Base-by-base conservation (phyloP, 2,888 invertebrate species). In the Acleris laterana region DNA sequence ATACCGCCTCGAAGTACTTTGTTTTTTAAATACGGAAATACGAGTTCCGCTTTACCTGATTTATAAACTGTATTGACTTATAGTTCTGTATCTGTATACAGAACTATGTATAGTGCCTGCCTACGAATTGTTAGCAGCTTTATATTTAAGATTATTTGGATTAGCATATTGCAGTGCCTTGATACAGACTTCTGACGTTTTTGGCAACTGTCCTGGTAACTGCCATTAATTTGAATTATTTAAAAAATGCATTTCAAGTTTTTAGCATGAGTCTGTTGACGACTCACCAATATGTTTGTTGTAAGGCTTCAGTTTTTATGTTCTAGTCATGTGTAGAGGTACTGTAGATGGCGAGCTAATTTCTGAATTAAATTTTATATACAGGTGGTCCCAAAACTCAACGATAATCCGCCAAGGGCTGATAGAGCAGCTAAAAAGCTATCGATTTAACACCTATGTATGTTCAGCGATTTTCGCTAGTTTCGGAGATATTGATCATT, bases 301-400 rank as follows among this genome's bases (percentile, higher is more conserved):
- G n/a, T 22, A 17, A 17, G 19, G 3, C 42, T 44, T 55, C 49
- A 44, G 60, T 44, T 53, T 6, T 53, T 53, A 17, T 53, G 48
- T 60, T 65, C 64, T 67, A 67, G 62, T 62, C 62, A 67, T 52
- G 62, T 48, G 53, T 55, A 49, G 53, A 53, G 48, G 42, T 42
- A 42, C 52, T 53, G 53, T 49, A 55, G 25, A 55, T 38, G 38
- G 25, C 48, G 32, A 17, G 48, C 22, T 48, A 22, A 49, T 49
- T 17, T 32, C 32, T 28, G 46, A 16, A 25, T 42, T 6, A 48
- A 38, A 46, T 42, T 48, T 46, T 59, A 25, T 32, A 5, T 13
- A n/a, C n/a, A n/a, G n/a, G n/a, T n/a, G n/a, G n/a, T n/a, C n/a
- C n/a, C n/a, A n/a, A n/a, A n/a, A n/a, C n/a, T n/a, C n/a, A n/a